Evolutionary conservation across 2,113 vertebrate species (phyloP).

Genomic region (Triplophysa siluroides): DNA sequence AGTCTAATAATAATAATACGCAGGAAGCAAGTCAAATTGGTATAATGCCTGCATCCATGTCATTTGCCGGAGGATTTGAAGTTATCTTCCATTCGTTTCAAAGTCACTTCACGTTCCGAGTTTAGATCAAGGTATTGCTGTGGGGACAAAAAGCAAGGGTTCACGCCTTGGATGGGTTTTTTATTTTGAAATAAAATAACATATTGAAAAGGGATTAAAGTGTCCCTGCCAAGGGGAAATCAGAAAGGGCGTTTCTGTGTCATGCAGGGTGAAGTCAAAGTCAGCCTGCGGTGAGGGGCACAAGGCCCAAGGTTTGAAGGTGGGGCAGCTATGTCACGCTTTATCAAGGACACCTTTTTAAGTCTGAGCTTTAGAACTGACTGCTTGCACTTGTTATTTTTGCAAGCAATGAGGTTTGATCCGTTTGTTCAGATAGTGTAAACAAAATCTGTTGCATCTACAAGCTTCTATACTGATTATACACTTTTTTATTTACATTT

Average conservation of each 20-base stretch:
- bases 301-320: too few relatives aligned
- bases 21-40: neutral
- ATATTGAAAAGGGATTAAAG: slow-evolving; percentile 25
- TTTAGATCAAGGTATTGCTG: neutral
- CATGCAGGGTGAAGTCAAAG: neutral
- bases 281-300: neutral
- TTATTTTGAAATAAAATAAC: neutral
- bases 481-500: too few relatives aligned
- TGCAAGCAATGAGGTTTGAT: too few relatives aligned
- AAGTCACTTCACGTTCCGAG: neutral
- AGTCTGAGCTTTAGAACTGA: too few relatives aligned
- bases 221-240: neutral
- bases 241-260: neutral
- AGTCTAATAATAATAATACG: too few relatives aligned
- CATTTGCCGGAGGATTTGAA: neutral
- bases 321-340: too few relatives aligned
- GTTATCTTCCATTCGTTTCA: slow-evolving; percentile 7
- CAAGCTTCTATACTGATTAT: too few relatives aligned
- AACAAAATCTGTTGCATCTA: too few relatives aligned
- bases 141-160: neutral
- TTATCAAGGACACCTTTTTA: neutral
- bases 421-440: too few relatives aligned
- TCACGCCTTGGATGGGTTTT: neutral
- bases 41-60: neutral
- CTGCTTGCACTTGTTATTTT: too few relatives aligned